Percentiles rank a stretch among this genome's conserved stretches.
Conservation (phyloP, 2,888 invertebrate genomes). For the Fragum fragum region DNA sequence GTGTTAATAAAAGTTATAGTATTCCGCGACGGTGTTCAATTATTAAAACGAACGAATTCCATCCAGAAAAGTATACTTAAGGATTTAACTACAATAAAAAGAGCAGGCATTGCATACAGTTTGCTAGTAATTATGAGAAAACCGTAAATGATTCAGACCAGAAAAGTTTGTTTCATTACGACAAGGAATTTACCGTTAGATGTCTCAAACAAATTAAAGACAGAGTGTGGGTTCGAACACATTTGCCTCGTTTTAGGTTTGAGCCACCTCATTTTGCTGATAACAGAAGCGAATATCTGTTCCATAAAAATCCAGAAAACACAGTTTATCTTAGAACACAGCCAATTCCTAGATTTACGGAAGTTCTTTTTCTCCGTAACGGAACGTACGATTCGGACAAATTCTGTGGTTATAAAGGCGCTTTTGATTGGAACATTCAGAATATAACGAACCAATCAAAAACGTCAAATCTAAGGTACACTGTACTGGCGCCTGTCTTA, state of each 20-base stretch:
- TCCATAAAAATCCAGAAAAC: neutral
- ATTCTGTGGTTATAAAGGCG: constrained; percentile 14
- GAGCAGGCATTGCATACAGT: no score
- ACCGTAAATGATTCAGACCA: no score
- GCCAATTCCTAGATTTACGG: neutral
- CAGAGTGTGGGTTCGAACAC: neutral
- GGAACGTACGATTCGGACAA: neutral
- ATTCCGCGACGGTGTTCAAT: no score
- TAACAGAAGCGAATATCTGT: neutral
- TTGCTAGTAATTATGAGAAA: no score
- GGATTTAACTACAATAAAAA: no score
- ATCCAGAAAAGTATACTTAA: no score
- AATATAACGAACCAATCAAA: neutral
- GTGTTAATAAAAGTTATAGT: no score
- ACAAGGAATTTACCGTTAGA: neutral
- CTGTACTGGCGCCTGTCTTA: constrained; percentile 20
- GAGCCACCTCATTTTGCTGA: neutral
- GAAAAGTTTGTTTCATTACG: no score
- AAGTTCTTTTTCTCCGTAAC: constrained; percentile 13
- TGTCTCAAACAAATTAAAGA: neutral
- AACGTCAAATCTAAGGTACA: neutral
- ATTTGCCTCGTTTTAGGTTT: neutral
- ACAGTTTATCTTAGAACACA: neutral
- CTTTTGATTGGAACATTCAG: neutral
- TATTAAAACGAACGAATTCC: no score